phyloP scores from a whole-genome alignment of 2,797 vertebrate species.

The Enteromius anoplus region DNA sequence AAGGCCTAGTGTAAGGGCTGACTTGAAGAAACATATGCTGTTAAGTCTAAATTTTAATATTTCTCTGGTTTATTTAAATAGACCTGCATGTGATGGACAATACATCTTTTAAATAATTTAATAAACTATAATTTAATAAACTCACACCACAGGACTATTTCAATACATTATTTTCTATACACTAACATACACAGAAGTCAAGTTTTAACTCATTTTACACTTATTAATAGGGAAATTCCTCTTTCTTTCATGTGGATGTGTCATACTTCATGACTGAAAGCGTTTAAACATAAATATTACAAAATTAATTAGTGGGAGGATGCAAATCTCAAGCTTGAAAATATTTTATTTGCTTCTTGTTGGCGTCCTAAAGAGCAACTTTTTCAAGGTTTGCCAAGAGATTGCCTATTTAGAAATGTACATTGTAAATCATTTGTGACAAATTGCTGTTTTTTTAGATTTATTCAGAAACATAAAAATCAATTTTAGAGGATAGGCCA shows the following conservation, averaged over 20 bases:
- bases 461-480: neutral
- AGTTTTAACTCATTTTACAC: neutral
- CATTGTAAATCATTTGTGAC: neutral
- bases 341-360: neutral
- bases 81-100: neutral
- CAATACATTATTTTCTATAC: neutral
- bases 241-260: neutral
- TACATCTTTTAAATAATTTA: neutral
- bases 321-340: neutral
- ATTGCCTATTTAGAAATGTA: neutral
- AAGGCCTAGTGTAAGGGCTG: constrained; percentile 62
- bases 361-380: neutral
- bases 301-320: neutral
- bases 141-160: neutral
- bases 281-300: neutral
- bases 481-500: neutral
- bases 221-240: neutral
- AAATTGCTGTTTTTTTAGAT: neutral
- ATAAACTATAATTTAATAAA: no score
- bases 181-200: neutral
- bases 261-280: neutral
- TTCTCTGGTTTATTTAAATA: neutral
- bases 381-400: neutral
- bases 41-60: constrained; percentile 46
- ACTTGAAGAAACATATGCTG: constrained; percentile 59